Evolutionary conservation across 2,888 invertebrate genomes (phyloP).

Genomic region (Eurois occulta): DNA sequence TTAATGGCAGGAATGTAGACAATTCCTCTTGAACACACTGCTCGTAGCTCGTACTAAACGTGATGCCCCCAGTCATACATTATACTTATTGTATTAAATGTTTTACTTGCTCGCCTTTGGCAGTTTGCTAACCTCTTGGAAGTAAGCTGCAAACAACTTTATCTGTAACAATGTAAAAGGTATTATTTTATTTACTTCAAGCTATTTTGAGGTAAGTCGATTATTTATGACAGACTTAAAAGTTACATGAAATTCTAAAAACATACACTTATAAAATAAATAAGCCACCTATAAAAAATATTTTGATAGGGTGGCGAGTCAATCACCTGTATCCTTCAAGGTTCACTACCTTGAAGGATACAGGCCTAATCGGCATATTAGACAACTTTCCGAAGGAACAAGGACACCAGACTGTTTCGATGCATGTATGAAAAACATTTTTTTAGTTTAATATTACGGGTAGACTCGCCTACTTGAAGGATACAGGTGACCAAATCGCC

Average conservation of each 20-base stretch:
- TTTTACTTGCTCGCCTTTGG: constrained; percentile 73
- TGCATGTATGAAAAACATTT: too few species aligned
- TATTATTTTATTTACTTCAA: neutral
- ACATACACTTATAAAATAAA: neutral
- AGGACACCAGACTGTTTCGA: too few species aligned
- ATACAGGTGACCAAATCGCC: too few species aligned
- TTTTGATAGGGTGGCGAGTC: neutral
- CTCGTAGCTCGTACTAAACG: constrained; percentile 20
- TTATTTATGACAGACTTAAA: neutral
- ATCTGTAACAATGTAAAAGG: constrained; percentile 92
- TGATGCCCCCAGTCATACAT: constrained; percentile 29
- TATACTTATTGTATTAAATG: constrained; percentile 10
- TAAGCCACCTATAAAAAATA: neutral
- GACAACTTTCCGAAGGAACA: too few species aligned
- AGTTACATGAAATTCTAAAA: neutral
- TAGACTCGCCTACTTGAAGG: too few species aligned
- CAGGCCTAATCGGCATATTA: too few species aligned
- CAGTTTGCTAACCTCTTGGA: constrained; percentile 94
- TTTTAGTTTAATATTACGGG: too few species aligned
- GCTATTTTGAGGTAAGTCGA: neutral
- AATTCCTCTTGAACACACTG: constrained; percentile 35
- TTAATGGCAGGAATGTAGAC: constrained; percentile 57
- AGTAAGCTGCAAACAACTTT: constrained; percentile 97
- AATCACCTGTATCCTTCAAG: neutral
- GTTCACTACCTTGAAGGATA: too few species aligned